These are phyloP conservation scores for Tethea ocularis DNA, from an alignment of 2,888 invertebrate genomes.

Conservation along the genomic window DNA sequence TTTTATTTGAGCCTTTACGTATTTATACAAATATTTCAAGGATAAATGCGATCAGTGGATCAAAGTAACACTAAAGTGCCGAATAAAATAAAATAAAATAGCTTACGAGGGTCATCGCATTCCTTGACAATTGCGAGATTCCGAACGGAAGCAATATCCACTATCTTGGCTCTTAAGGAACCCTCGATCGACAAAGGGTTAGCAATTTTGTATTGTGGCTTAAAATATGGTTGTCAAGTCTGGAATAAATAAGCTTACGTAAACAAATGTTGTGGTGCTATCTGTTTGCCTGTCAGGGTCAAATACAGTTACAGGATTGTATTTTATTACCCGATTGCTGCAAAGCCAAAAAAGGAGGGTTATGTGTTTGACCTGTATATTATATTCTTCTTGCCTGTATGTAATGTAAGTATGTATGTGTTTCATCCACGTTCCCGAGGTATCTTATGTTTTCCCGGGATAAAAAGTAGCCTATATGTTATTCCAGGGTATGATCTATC, in stretches of 20 bases:
- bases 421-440: no score
- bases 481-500: no score
- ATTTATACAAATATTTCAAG: no score
- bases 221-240: constrained; percentile 1
- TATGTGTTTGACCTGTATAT: no score
- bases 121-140: constrained; percentile 2
- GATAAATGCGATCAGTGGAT: no score
- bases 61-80: neutral
- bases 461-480: no score
- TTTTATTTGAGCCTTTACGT: no score
- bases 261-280: neutral
- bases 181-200: neutral
- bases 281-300: neutral
- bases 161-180: constrained; percentile 13
- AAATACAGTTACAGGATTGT: neutral
- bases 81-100: constrained; percentile 7
- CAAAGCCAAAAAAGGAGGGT: no score
- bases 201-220: neutral
- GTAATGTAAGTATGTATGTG: no score
- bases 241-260: constrained; percentile 1
- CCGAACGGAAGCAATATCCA: constrained; percentile 16
- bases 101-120: constrained; percentile 6
- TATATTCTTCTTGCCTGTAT: no score
- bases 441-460: no score
- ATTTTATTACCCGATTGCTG: neutral